A percentile compares a stretch with the other conserved stretches of the same genome.
phyloP scores from a whole-genome alignment of 2,113 vertebrate species.

The Probosciger aterrimus region DNA sequence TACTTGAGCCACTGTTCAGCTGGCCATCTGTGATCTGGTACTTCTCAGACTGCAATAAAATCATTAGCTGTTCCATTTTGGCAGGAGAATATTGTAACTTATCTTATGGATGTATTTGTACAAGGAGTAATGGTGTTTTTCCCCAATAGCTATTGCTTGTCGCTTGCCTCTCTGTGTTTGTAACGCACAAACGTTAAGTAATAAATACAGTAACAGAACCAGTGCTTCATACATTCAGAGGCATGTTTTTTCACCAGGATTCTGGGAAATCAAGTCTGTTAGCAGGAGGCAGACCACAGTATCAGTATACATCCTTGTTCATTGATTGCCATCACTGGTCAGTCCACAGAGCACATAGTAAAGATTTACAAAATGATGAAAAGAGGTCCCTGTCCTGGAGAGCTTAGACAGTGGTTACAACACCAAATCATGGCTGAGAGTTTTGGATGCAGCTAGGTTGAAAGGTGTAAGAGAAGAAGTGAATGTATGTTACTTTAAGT shows the following conservation, averaged over 20 bases:
- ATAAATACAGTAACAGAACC: slow-evolving; percentile 25
- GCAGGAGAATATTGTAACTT: slow-evolving; percentile 35
- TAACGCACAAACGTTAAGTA: slow-evolving; percentile 12
- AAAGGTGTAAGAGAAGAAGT: not conserved
- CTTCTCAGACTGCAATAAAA: slow-evolving; percentile 52
- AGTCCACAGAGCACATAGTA: not conserved
- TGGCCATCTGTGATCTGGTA: slow-evolving; percentile 42
- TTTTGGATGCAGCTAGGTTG: not conserved
- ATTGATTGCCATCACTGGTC: not conserved
- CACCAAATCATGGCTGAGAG: not conserved
- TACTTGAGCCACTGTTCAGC: slow-evolving; percentile 47
- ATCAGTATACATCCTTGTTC: not conserved
- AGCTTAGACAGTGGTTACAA: not conserved
- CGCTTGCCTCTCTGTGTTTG: slow-evolving; percentile 37
- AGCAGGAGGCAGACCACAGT: not conserved
- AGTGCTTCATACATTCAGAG: not conserved
- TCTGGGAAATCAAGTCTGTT: not conserved
- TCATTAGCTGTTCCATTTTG: slow-evolving; percentile 34
- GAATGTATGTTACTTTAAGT: not conserved
- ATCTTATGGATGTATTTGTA: slow-evolving; percentile 30
- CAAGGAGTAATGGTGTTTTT: slow-evolving; percentile 47
- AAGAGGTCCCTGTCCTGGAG: not conserved
- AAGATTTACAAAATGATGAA: not conserved
- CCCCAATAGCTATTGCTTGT: slow-evolving; percentile 27
- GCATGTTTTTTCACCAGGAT: not conserved